phyloP scores from a whole-genome alignment of 2,797 vertebrate genomes.

The Hemibagrus guttatus region DNA sequence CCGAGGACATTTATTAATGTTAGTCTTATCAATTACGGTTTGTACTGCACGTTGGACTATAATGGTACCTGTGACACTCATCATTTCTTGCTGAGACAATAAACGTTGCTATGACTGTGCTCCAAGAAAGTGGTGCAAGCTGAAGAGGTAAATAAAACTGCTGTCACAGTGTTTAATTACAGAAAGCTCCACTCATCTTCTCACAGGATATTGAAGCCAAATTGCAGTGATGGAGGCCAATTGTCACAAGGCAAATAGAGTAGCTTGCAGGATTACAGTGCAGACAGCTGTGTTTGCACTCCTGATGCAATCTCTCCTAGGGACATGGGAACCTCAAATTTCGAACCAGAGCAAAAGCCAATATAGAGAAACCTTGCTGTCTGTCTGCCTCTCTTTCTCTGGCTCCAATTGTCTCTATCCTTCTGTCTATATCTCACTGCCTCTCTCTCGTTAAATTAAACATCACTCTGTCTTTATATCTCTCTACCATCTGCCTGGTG shows the following conservation, averaged over 20 bases:
- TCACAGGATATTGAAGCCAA: slow-evolving; percentile 19
- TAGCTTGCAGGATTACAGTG: slow-evolving; percentile 14
- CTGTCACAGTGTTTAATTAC: slow-evolving; percentile 28
- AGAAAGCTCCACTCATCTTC: background rate
- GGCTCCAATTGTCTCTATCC: background rate
- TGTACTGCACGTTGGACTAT: background rate
- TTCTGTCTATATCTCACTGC: background rate
- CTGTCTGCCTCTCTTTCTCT: background rate
- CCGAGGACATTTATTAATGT: background rate
- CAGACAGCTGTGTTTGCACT: slow-evolving; percentile 36
- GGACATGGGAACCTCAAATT: slow-evolving; percentile 3
- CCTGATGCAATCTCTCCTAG: background rate
- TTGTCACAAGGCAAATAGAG: slow-evolving; percentile 8
- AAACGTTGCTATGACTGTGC: background rate
- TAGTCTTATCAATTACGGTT: background rate
- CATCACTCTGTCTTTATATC: background rate
- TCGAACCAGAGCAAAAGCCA: background rate
- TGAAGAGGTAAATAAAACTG: background rate
- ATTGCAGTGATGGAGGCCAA: slow-evolving; percentile 6
- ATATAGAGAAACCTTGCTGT: background rate
- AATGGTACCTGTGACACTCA: background rate
- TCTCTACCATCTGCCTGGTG: background rate
- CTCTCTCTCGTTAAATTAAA: background rate
- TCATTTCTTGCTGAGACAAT: background rate
- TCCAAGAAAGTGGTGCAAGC: background rate